Conservation (phyloP, 2,113 vertebrate genomes). For the Galbula dea region DNA sequence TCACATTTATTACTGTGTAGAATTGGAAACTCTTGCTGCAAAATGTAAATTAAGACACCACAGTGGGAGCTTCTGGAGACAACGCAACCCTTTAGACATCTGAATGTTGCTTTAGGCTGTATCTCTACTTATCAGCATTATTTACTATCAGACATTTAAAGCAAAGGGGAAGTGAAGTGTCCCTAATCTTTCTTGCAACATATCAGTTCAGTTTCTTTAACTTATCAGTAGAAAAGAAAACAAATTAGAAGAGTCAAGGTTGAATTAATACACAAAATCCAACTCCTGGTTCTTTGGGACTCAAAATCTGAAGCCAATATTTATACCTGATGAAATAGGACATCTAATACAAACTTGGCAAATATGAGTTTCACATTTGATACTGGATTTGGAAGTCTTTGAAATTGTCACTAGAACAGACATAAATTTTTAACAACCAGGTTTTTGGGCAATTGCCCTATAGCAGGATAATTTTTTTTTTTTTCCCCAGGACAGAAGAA, state of each 20-base stretch:
- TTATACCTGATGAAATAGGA: neutral
- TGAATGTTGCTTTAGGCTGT: neutral
- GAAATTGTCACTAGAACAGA: neutral
- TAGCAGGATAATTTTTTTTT: neutral
- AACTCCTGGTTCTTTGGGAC: neutral
- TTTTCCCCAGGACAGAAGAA: neutral
- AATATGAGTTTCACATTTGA: neutral
- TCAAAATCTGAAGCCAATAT: neutral
- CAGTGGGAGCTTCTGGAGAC: neutral
- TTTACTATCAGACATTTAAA: constrained; percentile 4
- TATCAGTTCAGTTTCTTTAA: neutral
- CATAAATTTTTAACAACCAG: neutral
- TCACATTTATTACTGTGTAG: neutral
- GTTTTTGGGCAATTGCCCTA: neutral
- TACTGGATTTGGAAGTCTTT: neutral
- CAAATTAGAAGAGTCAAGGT: neutral
- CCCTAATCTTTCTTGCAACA: neutral
- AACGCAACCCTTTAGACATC: neutral
- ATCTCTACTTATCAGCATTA: neutral
- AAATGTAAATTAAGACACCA: constrained; percentile 48
- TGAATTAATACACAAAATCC: neutral
- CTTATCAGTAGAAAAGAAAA: neutral
- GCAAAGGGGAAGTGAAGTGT: neutral
- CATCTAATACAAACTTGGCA: neutral
- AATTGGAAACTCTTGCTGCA: constrained; percentile 1